Evolutionary conservation across 2,888 invertebrate species (phyloP), one percentile per base, ranked within the genome.

Genomic region (Pheosia tremula): DNA sequence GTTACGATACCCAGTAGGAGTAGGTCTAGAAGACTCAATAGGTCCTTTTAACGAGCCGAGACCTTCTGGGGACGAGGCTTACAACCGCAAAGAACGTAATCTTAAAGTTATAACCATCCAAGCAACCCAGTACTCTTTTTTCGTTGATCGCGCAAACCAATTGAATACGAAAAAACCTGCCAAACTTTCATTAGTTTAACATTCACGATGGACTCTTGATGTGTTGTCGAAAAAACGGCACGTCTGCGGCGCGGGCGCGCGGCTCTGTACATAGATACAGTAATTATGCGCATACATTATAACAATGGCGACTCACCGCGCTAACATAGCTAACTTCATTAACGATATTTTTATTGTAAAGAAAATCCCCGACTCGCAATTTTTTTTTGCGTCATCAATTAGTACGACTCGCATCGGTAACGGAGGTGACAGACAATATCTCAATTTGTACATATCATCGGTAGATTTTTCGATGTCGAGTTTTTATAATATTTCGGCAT

Each of bases 271-370:
- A 10, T 53, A 53, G 68, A 69, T 60, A 69, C 69, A 69, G 66
- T 79, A 80, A 84, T 80, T 83, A 85, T 86, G 83, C 82, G 81
- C 84, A 86, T 85, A 81, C 56, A 80, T 83, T 79, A 47, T n/a
- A 4, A 79, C 67, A 67, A 61, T 67, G 63, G 66, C 69, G 72
- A 75, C 78, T 72, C 73, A 71, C 68, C 67, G 67, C 61, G 62
- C 67, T 67, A 68, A 67, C 10, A 43, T 43, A 0, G 5, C 5
- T 39, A 5, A 41, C 67, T 73, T 71, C 74, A 75, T 68, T 67
- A 76, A 68, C 68, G 64, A 74, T 71, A 68, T 68, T 75, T 75
- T 72, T 68, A 70, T 69, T 63, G 43, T 63, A 68, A 69, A 61
- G 58, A n/a, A 61, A 59, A 10, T 60, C 37, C 3, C 9, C 53